Evolutionary conservation across 2,888 invertebrate genomes (phyloP).

Genomic region (Enoplolaimus lenunculus): DNA sequence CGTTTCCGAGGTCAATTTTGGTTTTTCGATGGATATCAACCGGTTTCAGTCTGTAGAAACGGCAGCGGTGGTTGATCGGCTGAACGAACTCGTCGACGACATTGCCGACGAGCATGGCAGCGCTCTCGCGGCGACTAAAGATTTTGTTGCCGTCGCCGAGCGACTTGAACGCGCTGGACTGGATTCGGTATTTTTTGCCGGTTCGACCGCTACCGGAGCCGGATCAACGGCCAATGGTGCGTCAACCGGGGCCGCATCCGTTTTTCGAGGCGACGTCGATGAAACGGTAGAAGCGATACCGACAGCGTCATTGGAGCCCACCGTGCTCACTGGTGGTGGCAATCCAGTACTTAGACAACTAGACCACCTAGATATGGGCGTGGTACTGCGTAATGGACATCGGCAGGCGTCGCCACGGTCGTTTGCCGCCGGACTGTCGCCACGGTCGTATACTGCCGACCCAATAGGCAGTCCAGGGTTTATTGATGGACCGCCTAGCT

Average conservation of each 20-base stretch:
- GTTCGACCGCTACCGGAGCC: too few species aligned
- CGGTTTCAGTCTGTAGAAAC: neutral
- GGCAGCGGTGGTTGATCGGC: conserved; percentile 6
- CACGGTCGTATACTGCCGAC: too few species aligned
- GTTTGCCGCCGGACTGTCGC: too few species aligned
- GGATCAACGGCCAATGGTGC: too few species aligned
- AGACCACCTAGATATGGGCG: too few species aligned
- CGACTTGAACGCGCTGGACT: neutral
- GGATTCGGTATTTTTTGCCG: neutral
- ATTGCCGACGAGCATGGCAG: neutral
- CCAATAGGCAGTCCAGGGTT: too few species aligned
- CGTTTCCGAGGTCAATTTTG: conserved; percentile 51
- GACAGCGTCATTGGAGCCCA: neutral
- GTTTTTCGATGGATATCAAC: conserved; percentile 50
- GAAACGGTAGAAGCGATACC: neutral
- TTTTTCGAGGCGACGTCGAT: too few species aligned
- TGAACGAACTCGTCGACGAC: neutral
- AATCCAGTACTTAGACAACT: neutral
- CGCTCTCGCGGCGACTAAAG: neutral
- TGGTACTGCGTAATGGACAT: too few species aligned
- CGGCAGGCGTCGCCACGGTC: too few species aligned
- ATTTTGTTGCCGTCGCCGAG: neutral
- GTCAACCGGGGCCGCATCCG: too few species aligned
- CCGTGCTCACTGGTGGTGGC: neutral
- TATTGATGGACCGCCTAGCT: too few species aligned